phyloP scores from a whole-genome alignment of 2,797 vertebrate genomes.

The Rhinoraja longicauda region DNA sequence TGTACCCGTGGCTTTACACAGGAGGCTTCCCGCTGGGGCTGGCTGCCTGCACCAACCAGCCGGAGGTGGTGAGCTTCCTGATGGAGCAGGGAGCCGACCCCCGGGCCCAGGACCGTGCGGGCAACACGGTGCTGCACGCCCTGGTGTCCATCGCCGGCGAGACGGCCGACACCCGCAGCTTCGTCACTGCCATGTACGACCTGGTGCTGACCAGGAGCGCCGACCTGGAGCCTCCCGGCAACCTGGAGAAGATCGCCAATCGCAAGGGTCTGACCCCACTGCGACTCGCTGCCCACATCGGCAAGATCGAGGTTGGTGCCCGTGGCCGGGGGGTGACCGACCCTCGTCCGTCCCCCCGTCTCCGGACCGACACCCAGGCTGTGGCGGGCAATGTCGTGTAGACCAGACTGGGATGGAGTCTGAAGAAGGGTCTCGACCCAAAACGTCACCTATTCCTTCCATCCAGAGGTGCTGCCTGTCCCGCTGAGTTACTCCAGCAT shows the following conservation, averaged over 20 bases:
- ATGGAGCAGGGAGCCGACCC: background rate
- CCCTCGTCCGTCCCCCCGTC: too few relatives aligned
- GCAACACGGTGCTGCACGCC: slow-evolving; percentile 30
- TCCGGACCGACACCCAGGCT: too few relatives aligned
- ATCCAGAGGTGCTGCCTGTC: too few relatives aligned
- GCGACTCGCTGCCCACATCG: slow-evolving; percentile 1
- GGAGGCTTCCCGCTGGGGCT: slow-evolving; percentile 33
- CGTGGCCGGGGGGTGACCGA: too few relatives aligned
- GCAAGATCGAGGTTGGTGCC: background rate
- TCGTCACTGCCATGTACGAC: slow-evolving; percentile 25
- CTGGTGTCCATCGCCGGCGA: slow-evolving; percentile 21
- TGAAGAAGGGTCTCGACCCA: too few relatives aligned
- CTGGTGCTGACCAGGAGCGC: background rate
- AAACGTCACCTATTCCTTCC: too few relatives aligned
- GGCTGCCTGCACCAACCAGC: slow-evolving; percentile 30
- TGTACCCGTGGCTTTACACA: background rate
- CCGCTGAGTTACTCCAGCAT: too few relatives aligned
- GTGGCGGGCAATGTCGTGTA: too few relatives aligned
- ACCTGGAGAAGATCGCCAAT: slow-evolving; percentile 38
- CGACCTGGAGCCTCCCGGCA: background rate
- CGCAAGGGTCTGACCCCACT: slow-evolving; percentile 27
- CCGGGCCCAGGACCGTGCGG: background rate
- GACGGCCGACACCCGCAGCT: background rate
- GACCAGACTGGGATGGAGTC: too few relatives aligned
- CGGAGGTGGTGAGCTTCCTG: background rate